Conservation (phyloP, 2,113 vertebrate species). For the Butorides virescens region DNA sequence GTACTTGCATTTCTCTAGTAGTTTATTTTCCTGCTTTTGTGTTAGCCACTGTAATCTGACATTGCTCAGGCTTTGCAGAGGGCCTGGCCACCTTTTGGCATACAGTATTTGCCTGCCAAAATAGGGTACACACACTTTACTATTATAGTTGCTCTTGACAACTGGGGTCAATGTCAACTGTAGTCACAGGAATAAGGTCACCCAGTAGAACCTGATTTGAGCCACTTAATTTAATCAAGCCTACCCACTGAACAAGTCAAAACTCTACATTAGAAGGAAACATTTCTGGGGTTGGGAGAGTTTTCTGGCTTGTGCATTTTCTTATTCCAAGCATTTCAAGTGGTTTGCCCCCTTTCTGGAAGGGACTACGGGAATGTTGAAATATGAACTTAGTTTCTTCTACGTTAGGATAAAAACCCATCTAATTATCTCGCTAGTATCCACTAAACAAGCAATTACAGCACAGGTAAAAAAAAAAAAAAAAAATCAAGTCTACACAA, state of each 20-base stretch:
- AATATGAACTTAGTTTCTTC: background rate
- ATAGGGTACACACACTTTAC: background rate
- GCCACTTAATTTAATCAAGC: background rate
- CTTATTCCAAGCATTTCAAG: background rate
- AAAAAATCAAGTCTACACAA: background rate
- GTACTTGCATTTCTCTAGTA: background rate
- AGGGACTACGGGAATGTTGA: background rate
- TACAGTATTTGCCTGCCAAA: background rate
- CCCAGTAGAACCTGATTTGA: background rate
- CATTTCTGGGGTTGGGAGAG: background rate
- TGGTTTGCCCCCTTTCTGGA: background rate
- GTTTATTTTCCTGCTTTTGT: background rate
- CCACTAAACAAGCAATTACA: background rate
- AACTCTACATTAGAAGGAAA: background rate
- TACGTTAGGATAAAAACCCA: background rate
- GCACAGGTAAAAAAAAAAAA: background rate
- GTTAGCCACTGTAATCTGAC: background rate
- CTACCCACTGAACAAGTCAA: background rate
- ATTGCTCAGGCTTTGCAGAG: background rate
- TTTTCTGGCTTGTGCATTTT: background rate
- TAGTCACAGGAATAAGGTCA: background rate
- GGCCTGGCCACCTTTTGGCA: background rate
- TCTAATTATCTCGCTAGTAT: background rate
- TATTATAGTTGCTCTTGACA: background rate
- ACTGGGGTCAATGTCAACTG: background rate